Base-by-base conservation (phyloP, 2,888 invertebrate genomes). In the Hirtodrosophila duncani region DNA sequence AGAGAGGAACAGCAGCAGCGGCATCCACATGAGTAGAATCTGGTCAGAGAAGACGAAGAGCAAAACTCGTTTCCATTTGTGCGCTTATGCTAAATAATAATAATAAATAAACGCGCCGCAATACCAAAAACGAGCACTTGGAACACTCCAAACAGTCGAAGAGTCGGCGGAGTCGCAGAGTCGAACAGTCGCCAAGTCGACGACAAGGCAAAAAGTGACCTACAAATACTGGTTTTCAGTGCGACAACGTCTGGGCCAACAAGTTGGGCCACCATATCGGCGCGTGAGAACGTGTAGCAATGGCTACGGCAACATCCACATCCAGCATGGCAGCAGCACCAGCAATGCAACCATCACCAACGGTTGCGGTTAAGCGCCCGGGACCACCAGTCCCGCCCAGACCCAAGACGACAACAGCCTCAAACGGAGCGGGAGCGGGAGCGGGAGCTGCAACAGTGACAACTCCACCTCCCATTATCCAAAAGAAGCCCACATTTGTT, bases 351-450 rank as follows among this genome's bases (percentile, higher is more conserved):
- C 36, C n/a, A n/a, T n/a, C n/a, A n/a, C n/a, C 79, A 50, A 89
- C 89, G 88, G 88, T 89, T 81, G 88, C 89, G 57, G 68, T 81
- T 82, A 89, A 88, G 69, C 90, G 89, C 84, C 87, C 89, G 65
- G 90, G 89, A 59, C 94, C 94, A 67, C 94, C 94, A 75, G 93
- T 94, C 66, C 94, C 94, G 49, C 94, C 94, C 67, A 89, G 94
- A 78, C 94, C 94, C 48, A 92, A 92, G 52, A 34, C 49, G 30
- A 16, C 49, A 42, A 31, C 46, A 45, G 27, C 66, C 50, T 13
- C 46, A 31, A 5, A 38, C 23, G 8, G 42, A 41, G 36, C 46
- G 10, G 10, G 51, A 48, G 18, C 56, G 24, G 27, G 48, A 41
- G 11, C 38, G 27, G 20, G 60, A 38, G 18, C 53, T 41, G 38